A percentile compares a stretch with the other conserved stretches of the same genome.
These are phyloP conservation scores for Ylistrum balloti DNA, from an alignment of 1,140 invertebrate genomes.

Conservation along the genomic window DNA sequence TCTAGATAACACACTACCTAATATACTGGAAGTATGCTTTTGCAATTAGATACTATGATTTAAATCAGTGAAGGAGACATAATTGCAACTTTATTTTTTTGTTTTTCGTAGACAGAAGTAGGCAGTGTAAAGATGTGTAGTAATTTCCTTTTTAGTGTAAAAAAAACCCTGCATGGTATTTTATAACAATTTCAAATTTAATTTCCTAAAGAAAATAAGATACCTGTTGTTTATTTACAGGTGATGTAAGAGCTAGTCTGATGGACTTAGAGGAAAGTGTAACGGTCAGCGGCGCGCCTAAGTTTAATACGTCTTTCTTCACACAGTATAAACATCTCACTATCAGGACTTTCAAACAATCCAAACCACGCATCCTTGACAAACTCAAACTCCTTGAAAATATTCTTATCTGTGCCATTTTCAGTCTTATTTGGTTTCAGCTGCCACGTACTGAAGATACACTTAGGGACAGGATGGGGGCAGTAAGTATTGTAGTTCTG, in stretches of 20 bases:
- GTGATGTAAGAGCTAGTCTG: neutral
- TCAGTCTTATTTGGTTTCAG: slow-evolving; percentile 92
- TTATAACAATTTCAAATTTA: too few species aligned
- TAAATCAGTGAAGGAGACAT: too few species aligned
- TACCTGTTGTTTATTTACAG: neutral
- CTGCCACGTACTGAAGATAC: slow-evolving; percentile 89
- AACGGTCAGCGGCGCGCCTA: neutral
- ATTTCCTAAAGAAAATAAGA: too few species aligned
- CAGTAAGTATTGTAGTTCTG: too few species aligned
- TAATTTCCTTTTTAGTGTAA: too few species aligned
- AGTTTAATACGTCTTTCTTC: slow-evolving; percentile 84
- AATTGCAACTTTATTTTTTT: too few species aligned
- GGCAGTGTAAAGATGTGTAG: too few species aligned
- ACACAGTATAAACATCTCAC: slow-evolving; percentile 91
- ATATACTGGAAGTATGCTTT: too few species aligned
- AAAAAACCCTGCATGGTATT: too few species aligned
- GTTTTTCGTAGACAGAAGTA: too few species aligned
- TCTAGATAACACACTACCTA: too few species aligned
- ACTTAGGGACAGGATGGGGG: slow-evolving; percentile 91
- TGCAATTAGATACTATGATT: too few species aligned
- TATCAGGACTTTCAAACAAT: slow-evolving; percentile 91
- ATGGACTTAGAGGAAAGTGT: neutral
- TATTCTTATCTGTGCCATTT: slow-evolving; percentile 88
- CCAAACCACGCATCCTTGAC: slow-evolving; percentile 89
- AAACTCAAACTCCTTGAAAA: slow-evolving; percentile 92